These are phyloP conservation scores for Enteromius radiatus DNA, from an alignment of 2,797 vertebrate species.

Conservation along the genomic window DNA sequence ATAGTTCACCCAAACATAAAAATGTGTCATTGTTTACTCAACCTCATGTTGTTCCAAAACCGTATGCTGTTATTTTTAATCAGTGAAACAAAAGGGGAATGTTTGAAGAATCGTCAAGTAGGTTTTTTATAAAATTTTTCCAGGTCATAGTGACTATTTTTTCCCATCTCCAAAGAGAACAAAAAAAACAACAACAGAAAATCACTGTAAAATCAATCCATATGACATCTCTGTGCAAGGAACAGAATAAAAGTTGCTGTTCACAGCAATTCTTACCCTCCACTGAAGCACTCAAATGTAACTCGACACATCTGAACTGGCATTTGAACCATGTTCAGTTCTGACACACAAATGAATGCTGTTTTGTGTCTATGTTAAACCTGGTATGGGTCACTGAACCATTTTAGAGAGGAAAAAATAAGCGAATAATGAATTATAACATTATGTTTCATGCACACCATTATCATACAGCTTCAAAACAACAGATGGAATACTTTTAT, in stretches of 20 bases:
- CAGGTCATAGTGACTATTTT: background rate
- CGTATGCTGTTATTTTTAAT: slow-evolving; percentile 20
- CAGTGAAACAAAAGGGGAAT: background rate
- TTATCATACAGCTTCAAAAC: background rate
- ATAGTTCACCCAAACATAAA: slow-evolving; percentile 30
- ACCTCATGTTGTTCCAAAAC: slow-evolving; percentile 8
- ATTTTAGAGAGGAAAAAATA: background rate
- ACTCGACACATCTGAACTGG: slow-evolving; percentile 4
- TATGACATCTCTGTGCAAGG: background rate
- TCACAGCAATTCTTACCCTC: background rate
- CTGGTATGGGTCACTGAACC: background rate
- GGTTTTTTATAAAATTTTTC: background rate
- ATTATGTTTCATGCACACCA: background rate
- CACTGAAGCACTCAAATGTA: slow-evolving; percentile 16
- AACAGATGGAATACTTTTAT: slow-evolving; percentile 5
- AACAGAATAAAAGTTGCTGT: background rate
- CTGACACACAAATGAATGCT: background rate
- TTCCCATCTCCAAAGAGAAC: background rate
- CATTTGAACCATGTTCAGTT: slow-evolving; percentile 12
- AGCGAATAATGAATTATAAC: background rate
- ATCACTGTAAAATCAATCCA: background rate
- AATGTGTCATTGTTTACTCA: slow-evolving; percentile 8
- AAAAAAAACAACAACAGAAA: background rate
- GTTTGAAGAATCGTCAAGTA: background rate
- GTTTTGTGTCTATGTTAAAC: background rate